Evolutionary conservation across 2,888 invertebrate genomes (phyloP).

Genomic region (Leucozona laternaria): DNA sequence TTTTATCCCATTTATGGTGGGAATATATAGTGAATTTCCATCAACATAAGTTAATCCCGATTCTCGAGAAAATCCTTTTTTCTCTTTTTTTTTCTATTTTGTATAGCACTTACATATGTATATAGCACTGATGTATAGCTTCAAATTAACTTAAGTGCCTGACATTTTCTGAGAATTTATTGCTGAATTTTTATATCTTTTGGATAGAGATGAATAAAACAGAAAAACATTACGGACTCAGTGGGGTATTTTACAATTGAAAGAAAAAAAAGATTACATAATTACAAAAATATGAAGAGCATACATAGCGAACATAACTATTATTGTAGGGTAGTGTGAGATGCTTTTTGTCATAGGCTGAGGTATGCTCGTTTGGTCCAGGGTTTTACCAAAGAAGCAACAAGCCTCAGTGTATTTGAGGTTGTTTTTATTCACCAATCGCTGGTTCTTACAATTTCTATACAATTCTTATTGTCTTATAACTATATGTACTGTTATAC

Average conservation of each 20-base stretch:
- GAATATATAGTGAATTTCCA: conserved; percentile 41
- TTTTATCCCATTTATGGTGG: background rate
- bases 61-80: conserved; percentile 11
- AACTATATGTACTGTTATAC: no score
- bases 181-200: conserved; percentile 1
- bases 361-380: no score
- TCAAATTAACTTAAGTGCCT: conserved; percentile 32
- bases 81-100: background rate
- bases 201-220: background rate
- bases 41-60: conserved; percentile 33
- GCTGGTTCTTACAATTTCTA: no score
- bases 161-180: background rate
- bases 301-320: no score
- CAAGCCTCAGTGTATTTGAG: no score
- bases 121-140: background rate
- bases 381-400: no score
- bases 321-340: no score
- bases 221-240: background rate
- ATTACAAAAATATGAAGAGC: no score
- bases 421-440: no score
- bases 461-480: no score
- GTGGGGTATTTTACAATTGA: background rate
- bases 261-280: background rate
- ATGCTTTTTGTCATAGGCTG: no score
- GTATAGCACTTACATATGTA: background rate